These are phyloP conservation scores for Anableps anableps DNA, from an alignment of 2,797 vertebrate genomes.

Conservation along the genomic window DNA sequence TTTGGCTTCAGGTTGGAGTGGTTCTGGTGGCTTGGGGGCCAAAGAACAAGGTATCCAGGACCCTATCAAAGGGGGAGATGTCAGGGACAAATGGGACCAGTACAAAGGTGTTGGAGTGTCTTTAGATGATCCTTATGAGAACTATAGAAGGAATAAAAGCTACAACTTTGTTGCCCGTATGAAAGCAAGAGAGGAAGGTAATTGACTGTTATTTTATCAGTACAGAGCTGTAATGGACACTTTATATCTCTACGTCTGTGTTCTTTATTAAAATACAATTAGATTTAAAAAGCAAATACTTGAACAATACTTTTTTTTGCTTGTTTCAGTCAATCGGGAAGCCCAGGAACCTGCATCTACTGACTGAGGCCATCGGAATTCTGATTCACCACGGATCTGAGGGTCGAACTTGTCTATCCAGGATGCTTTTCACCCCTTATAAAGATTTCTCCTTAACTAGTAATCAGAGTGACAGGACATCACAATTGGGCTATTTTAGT, in stretches of 20 bases:
- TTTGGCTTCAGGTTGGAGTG: conserved; percentile 89
- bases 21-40: conserved; percentile 92
- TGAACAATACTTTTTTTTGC: neutral
- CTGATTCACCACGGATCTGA: conserved; percentile 8
- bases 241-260: neutral
- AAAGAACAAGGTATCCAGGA: conserved; percentile 99
- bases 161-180: conserved; percentile 98
- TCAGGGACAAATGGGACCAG: conserved; percentile 98
- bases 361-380: conserved; percentile 65
- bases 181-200: conserved; percentile 98
- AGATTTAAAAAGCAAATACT: neutral
- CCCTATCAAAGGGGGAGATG: conserved; percentile 95
- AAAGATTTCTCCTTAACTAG: neutral
- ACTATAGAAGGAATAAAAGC: conserved; percentile 97
- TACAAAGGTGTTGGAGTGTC: conserved; percentile 98
- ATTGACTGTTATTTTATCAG: too few species aligned
- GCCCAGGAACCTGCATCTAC: conserved; percentile 73
- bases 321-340: conserved; percentile 78
- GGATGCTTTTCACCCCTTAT: conserved; percentile 8
- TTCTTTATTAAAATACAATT: neutral
- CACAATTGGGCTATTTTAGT: neutral
- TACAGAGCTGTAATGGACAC: neutral
- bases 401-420: neutral
- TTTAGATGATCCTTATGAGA: conserved; percentile 96
- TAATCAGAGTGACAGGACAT: neutral